Evolutionary conservation across 2,113 vertebrate species (phyloP), one percentile per base, ranked within the genome.

Genomic region (Gambusia affinis): DNA sequence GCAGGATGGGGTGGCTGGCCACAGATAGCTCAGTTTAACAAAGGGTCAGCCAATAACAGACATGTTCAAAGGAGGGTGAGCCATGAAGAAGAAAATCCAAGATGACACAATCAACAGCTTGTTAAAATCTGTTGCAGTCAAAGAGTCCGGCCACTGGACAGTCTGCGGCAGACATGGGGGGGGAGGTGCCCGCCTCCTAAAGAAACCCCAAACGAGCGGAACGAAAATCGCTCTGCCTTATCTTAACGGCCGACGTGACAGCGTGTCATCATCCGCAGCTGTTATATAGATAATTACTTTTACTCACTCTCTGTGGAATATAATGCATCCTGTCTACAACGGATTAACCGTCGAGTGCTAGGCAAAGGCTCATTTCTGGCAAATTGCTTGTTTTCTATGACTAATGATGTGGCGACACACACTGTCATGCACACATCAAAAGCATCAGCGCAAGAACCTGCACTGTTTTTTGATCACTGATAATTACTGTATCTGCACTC

Each of bases 91-190:
- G 63, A 68, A 83, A 83, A 71, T 91, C 86, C 87, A 89, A 92
- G 85, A 89, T 86, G 90, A 90, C 30, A 79, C 78, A 84, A 87
- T 76, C 84, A 81, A 94, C 94, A 94, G 93, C 94, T 93, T 93
- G 93, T 83, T 62, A 84, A 93, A 93, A 93, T 93, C 92, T 95
- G 93, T 89, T 79, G 80, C 83, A 68, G 89, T 91, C 91, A 89
- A 89, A 44, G 91, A 74, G 87, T 87, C 64, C 87, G 19, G 78
- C 85, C 82, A 83, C 82, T 75, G 87, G 84, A 82, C 72, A 70
- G 73, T 44, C 78, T 79, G 78, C 75, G 85, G 89, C 85, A 82
- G 70, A 75, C 74, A 39, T 76, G 83, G 33, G 33, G 33, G 33
- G 35, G 10, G 8, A 67, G 17, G 69, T 78, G 78, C 72, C 65